Conservation (phyloP, 2,113 vertebrate species). For the Megaceryle maxima region DNA sequence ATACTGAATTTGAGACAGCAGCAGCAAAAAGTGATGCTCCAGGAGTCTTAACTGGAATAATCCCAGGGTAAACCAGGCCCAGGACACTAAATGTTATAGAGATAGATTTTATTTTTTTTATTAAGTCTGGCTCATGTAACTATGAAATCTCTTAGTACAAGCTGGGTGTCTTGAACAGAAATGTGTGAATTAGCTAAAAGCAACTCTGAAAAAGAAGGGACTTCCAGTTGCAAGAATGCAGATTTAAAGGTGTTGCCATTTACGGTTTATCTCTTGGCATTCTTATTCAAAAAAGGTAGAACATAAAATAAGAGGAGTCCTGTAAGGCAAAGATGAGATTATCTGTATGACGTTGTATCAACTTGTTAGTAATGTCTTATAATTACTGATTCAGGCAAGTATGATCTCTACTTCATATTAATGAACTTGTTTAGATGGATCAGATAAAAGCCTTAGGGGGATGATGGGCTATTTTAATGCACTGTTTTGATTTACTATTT, state of each 20-base stretch:
- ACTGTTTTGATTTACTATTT: not conserved
- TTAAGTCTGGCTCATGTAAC: not conserved
- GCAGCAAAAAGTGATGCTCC: not conserved
- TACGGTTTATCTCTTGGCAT: not conserved
- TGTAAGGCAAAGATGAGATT: constrained; percentile 13
- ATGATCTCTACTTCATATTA: not conserved
- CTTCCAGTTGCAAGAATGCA: not conserved
- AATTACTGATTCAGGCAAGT: constrained; percentile 12
- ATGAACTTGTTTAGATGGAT: not conserved
- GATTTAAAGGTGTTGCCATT: not conserved
- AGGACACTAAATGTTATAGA: not conserved
- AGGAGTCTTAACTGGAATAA: not conserved
- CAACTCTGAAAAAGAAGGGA: not conserved
- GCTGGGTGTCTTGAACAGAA: not conserved
- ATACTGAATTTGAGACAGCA: not conserved
- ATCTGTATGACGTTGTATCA: not conserved
- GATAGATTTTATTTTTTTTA: not conserved
- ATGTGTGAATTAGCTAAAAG: not conserved
- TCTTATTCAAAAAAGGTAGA: not conserved
- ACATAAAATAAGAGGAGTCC: not conserved
- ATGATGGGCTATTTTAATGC: not conserved
- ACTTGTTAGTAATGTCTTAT: not conserved
- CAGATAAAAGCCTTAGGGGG: not conserved
- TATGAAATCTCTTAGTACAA: not conserved
- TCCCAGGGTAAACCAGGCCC: not conserved